Evolutionary conservation across 2,113 vertebrate species (phyloP).

Genomic region (Bujurquina vittata): DNA sequence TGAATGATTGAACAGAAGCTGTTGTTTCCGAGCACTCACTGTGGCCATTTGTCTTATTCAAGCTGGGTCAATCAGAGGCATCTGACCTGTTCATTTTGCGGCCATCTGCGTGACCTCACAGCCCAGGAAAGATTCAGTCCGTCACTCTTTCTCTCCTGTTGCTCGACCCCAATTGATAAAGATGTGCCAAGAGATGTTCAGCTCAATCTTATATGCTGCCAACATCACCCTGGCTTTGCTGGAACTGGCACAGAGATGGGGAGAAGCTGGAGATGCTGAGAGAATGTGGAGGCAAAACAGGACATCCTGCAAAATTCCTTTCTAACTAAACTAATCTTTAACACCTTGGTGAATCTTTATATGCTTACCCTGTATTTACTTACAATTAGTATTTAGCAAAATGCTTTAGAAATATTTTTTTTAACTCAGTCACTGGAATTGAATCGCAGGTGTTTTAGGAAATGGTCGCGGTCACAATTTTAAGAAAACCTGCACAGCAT

Average conservation of each 20-base stretch:
- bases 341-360: no score
- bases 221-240: background rate
- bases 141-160: background rate
- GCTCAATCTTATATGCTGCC: slow-evolving; percentile 18
- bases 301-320: background rate
- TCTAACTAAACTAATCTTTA: no score
- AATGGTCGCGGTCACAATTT: background rate
- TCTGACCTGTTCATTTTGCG: slow-evolving; percentile 48
- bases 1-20: slow-evolving; percentile 19
- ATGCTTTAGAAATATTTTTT: no score
- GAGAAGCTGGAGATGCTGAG: background rate
- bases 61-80: background rate
- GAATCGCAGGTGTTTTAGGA: background rate
- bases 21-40: background rate
- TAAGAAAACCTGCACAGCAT: background rate
- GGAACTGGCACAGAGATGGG: slow-evolving; percentile 3
- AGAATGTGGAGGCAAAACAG: background rate
- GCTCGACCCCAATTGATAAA: slow-evolving; percentile 21
- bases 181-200: slow-evolving; percentile 45
- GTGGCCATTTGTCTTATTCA: slow-evolving; percentile 25
- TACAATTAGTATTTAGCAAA: no score
- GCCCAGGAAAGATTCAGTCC: slow-evolving; percentile 1
- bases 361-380: no score
- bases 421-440: background rate
- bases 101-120: slow-evolving; percentile 59